Evolutionary conservation across 2,888 invertebrate species (phyloP), one percentile per base, ranked within the genome.

Genomic region (Caenorhabditis sinica): DNA sequence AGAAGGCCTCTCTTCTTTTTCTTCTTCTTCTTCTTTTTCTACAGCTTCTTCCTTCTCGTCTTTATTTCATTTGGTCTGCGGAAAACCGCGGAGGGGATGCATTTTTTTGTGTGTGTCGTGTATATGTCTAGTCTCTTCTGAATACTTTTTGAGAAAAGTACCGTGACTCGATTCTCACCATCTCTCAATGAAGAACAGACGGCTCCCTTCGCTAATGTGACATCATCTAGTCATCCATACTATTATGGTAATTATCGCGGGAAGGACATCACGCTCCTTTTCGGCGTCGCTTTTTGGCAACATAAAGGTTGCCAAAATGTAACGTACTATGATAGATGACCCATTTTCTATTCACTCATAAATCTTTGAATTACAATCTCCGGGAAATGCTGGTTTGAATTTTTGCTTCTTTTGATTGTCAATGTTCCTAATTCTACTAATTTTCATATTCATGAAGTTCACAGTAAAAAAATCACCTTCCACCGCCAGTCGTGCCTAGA

Each of bases 41-140:
- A 23, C 68, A 49, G 49, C 73, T 73, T 51, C 73, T 73, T 56
- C 60, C 51, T 63, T 65, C 63, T 66, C 72, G 23, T 61, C 72
- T 79, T 80, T 80, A 80, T 80, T 80, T 80, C 65, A 80, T 80
- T 80, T 65, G 72, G 80, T 53, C 63, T 49, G 68, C 65, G 45
- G 60, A 60, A 76, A 60, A 40, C 40, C 40, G 13, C 40, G 11
- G 40, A 11, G 13, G 40, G 13, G 33, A 60, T 63, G 36, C 65
- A 61, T 45, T 72, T 80, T 72, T 80, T 79, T 80, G 43, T 60
- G 61, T 80, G 66, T 72, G 72, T 80, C 80, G 80, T 80, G 66
- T 80, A 72, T 80, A 60, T 80, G 72, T 80, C 72, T 80, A 80
- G 53, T 43, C 72, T 20, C 72, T 60, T 72, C 40, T 45, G 66